Conservation (phyloP, 2,797 vertebrate species). For the Spizella passerina region DNA sequence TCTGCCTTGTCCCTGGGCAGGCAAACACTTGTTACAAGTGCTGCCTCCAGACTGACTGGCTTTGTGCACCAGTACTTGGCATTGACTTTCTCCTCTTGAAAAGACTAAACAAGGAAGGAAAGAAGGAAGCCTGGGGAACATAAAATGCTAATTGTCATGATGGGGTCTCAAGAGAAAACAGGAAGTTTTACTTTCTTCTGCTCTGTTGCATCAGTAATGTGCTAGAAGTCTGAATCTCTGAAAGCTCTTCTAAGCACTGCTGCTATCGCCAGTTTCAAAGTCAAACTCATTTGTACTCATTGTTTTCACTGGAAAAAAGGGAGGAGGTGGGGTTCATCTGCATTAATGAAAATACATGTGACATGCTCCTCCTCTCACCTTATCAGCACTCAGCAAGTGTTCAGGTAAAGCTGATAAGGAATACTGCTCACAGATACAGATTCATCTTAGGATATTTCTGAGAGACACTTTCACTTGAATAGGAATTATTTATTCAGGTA, state of each 20-base stretch:
- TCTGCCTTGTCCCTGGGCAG: neutral
- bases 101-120: neutral
- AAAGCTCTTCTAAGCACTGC: neutral
- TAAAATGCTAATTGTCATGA: neutral
- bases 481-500: neutral
- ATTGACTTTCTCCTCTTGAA: neutral
- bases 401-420: neutral
- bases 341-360: neutral
- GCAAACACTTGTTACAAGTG: neutral
- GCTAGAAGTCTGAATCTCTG: neutral
- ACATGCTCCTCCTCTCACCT: neutral
- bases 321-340: neutral
- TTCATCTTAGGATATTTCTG: neutral
- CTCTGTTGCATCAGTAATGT: neutral
- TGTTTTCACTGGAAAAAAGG: neutral
- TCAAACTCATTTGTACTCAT: neutral
- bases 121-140: neutral
- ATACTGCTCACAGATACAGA: neutral
- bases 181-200: neutral
- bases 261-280: neutral
- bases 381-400: neutral
- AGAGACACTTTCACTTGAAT: neutral
- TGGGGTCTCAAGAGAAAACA: neutral
- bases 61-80: neutral
- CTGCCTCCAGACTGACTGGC: conserved; percentile 12